phyloP scores from a whole-genome alignment of 1,140 invertebrate species.

The Drosophila mojavensis region DNA sequence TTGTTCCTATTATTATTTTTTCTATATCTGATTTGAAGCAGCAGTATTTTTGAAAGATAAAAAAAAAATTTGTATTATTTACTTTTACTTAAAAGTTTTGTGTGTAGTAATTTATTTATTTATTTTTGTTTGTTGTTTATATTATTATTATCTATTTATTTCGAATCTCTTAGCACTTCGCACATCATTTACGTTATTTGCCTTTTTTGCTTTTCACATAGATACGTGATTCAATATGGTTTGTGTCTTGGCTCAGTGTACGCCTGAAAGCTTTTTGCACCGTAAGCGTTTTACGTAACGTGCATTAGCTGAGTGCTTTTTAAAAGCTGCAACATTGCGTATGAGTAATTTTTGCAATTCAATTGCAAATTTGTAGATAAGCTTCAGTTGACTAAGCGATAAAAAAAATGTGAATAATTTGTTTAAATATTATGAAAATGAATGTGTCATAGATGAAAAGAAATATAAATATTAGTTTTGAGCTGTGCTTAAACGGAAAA shows the following conservation, averaged over 20 bases:
- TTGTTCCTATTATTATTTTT: no score
- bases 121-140: no score
- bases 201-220: neutral
- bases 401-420: conserved; percentile 17
- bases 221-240: conserved; percentile 44
- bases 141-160: neutral
- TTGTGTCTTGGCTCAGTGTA: conserved; percentile 35
- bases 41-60: no score
- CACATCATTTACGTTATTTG: neutral
- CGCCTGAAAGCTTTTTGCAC: neutral
- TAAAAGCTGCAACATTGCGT: conserved; percentile 26
- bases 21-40: no score
- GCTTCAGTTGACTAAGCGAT: conserved; percentile 7
- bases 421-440: conserved; percentile 4
- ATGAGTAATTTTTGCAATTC: conserved; percentile 44
- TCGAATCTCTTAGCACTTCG: no score
- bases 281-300: conserved; percentile 17
- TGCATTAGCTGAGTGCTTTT: conserved; percentile 10
- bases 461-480: no score
- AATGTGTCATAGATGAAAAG: neutral
- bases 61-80: no score
- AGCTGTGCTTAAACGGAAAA: no score
- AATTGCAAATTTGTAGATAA: conserved; percentile 23
- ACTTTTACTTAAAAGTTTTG: no score
- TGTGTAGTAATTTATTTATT: no score